Evolutionary conservation across 2,113 vertebrate genomes (phyloP).

Genomic region (Monarcha castaneiventris): DNA sequence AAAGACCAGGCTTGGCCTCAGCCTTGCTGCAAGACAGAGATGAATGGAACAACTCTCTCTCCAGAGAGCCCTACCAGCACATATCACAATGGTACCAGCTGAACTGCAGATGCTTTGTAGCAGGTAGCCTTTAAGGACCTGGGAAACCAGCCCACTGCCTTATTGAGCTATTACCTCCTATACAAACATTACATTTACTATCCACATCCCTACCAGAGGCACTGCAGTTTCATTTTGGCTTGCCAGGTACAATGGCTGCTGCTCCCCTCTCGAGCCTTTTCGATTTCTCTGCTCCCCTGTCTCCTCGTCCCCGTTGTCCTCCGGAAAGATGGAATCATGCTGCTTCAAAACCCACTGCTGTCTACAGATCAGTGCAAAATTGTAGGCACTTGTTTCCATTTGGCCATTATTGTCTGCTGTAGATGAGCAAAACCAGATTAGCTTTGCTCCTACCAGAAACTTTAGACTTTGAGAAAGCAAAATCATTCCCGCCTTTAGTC

Average conservation of each 20-base stretch:
- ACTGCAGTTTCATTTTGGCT: not conserved
- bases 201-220: not conserved
- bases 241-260: not conserved
- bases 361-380: not conserved
- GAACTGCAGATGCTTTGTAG: not conserved
- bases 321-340: not conserved
- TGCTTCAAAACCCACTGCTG: not conserved
- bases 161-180: conserved; percentile 33
- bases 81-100: not conserved
- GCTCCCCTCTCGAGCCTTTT: not conserved
- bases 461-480: not conserved
- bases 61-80: not conserved
- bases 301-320: not conserved
- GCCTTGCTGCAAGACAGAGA: not conserved
- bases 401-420: not conserved
- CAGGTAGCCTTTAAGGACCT: not conserved
- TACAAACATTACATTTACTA: conserved; percentile 25
- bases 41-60: not conserved
- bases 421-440: not conserved
- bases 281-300: not conserved
- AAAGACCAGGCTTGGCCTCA: not conserved
- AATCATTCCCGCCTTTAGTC: not conserved
- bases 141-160: conserved; percentile 17
- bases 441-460: not conserved
- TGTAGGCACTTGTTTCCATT: not conserved